phyloP scores from a whole-genome alignment of 1,140 invertebrate species.

The Megalonaias nervosa region DNA sequence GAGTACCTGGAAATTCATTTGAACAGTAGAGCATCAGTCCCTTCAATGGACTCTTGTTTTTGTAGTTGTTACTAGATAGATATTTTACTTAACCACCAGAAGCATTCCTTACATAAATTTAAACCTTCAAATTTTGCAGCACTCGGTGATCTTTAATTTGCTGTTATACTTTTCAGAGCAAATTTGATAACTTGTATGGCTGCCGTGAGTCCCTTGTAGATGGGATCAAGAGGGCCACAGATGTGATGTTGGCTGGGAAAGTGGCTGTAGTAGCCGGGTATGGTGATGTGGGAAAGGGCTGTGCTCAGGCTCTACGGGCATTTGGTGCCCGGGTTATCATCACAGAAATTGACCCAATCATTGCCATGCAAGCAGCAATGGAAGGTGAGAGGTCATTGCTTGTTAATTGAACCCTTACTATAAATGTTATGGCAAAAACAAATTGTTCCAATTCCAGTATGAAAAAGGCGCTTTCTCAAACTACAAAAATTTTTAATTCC shows the following conservation, averaged over 20 bases:
- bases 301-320: slow-evolving; percentile 93
- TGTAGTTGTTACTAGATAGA: background rate
- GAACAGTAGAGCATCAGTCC: too few species aligned
- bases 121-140: background rate
- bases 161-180: slow-evolving; percentile 80
- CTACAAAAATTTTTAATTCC: too few species aligned
- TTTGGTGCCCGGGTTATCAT: slow-evolving; percentile 97
- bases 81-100: background rate
- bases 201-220: slow-evolving; percentile 98
- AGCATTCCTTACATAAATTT: background rate
- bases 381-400: slow-evolving; percentile 80
- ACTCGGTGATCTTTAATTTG: background rate
- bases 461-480: too few species aligned
- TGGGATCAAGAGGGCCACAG: slow-evolving; percentile 98
- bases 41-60: background rate
- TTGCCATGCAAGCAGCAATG: slow-evolving; percentile 98
- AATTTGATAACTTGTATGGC: slow-evolving; percentile 99
- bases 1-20: too few species aligned
- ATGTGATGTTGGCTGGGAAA: slow-evolving; percentile 99
- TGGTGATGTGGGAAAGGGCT: slow-evolving; percentile 99
- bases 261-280: slow-evolving; percentile 98
- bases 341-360: slow-evolving; percentile 99
- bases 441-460: too few species aligned
- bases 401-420: too few species aligned
- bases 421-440: too few species aligned